Conservation (phyloP, 2,888 invertebrate species). For the Aradus depressus region DNA sequence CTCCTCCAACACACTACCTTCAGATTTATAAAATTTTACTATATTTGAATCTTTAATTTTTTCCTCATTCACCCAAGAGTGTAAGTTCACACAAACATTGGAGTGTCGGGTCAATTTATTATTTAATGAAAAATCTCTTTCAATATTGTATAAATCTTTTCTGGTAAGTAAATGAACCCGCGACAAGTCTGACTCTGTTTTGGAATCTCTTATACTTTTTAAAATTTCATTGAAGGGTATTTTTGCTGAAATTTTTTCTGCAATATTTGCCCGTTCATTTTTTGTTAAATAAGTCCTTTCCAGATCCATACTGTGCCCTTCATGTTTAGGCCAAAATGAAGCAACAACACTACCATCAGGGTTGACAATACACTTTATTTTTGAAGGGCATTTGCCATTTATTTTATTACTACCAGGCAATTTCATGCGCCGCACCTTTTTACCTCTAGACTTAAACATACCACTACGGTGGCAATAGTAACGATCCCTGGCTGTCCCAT, state of each 20-base stretch:
- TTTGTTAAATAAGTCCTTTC: slow-evolving; percentile 22
- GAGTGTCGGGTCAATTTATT: too few relatives aligned
- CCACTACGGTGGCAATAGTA: slow-evolving; percentile 27
- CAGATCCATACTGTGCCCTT: slow-evolving; percentile 25
- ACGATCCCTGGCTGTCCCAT: too few relatives aligned
- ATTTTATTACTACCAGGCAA: slow-evolving; percentile 22
- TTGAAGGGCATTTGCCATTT: slow-evolving; percentile 25
- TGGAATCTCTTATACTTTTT: slow-evolving; percentile 9
- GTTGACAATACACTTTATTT: slow-evolving; percentile 19
- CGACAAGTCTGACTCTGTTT: background rate
- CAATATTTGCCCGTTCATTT: slow-evolving; percentile 22
- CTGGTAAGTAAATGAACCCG: slow-evolving; percentile 25
- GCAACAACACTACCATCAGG: slow-evolving; percentile 18
- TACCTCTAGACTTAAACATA: slow-evolving; percentile 24
- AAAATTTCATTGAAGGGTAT: slow-evolving; percentile 15
- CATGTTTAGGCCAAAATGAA: slow-evolving; percentile 22
- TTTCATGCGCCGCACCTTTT: slow-evolving; percentile 22
- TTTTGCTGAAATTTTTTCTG: slow-evolving; percentile 20
- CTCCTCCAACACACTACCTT: slow-evolving; percentile 14
- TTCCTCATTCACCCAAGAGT: slow-evolving; percentile 8
- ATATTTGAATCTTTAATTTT: background rate
- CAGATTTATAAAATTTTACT: slow-evolving; percentile 27
- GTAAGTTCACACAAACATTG: slow-evolving; percentile 5
- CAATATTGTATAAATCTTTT: slow-evolving; percentile 28
- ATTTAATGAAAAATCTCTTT: slow-evolving; percentile 20